These are phyloP conservation scores for Actinostola sp. DNA, from an alignment of 92 coral and sea anemone species.

Conservation along the genomic window DNA sequence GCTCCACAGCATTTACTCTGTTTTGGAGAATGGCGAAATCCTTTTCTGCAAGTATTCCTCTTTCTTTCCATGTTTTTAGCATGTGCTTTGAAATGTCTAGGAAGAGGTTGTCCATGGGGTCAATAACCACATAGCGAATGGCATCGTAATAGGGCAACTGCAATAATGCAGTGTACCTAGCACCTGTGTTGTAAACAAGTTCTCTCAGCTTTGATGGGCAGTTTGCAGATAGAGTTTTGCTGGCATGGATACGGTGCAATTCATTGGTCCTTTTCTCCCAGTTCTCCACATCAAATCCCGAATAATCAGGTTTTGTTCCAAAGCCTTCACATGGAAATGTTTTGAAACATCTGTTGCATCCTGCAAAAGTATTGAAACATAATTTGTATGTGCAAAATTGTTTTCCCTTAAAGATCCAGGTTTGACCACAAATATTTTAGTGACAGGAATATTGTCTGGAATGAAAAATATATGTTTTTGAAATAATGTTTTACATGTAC, in stretches of 20 bases:
- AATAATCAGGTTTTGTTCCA: conserved; percentile 52
- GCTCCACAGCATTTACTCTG: too few species aligned
- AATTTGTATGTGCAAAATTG: background rate
- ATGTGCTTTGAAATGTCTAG: conserved; percentile 55
- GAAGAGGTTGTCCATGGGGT: conserved; percentile 44
- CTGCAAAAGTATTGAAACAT: conserved; percentile 3
- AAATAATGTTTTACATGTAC: too few species aligned
- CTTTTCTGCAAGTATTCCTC: too few species aligned
- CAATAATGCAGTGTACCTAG: conserved; percentile 37
- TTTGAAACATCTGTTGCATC: conserved; percentile 64
- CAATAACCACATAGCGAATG: conserved; percentile 48
- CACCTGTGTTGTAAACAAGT: conserved; percentile 37
- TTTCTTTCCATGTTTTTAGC: conserved; percentile 44
- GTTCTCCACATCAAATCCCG: conserved; percentile 50
- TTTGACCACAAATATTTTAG: background rate
- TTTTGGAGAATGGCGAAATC: too few species aligned
- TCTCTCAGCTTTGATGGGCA: conserved; percentile 2
- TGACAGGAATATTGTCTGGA: too few species aligned
- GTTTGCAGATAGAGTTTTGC: conserved; percentile 25
- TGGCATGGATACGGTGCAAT: conserved; percentile 52
- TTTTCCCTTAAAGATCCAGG: too few species aligned
- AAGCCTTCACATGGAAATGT: conserved; percentile 37
- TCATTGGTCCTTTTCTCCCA: conserved; percentile 50
- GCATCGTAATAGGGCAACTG: conserved; percentile 67
- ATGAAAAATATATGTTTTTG: too few species aligned